These are phyloP conservation scores for Dipus sagitta DNA, from an alignment of 2,797 vertebrate species.

Conservation along the genomic window DNA sequence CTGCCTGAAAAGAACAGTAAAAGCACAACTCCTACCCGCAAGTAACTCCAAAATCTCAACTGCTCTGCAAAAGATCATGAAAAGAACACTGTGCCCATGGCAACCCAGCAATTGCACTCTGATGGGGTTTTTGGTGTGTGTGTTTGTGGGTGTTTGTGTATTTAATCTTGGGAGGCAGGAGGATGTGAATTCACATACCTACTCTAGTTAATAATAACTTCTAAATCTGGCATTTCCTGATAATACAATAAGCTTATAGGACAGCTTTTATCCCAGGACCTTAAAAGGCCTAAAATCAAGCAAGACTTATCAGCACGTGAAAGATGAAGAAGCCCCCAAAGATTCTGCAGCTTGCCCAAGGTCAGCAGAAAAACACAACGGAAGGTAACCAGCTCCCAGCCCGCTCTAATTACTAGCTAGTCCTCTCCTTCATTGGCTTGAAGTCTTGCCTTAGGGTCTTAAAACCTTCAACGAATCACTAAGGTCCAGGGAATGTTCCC, in stretches of 20 bases:
- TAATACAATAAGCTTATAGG: slow-evolving; percentile 74
- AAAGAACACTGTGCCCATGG: slow-evolving; percentile 69
- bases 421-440: slow-evolving; percentile 8
- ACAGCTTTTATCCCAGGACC: slow-evolving; percentile 72
- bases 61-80: slow-evolving; percentile 37
- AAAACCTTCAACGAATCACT: slow-evolving; percentile 41
- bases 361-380: slow-evolving; percentile 69
- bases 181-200: not conserved
- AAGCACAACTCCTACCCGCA: slow-evolving; percentile 51
- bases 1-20: slow-evolving; percentile 65
- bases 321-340: slow-evolving; percentile 73
- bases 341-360: slow-evolving; percentile 73
- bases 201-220: slow-evolving; percentile 76
- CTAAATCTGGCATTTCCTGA: slow-evolving; percentile 78
- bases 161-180: slow-evolving; percentile 13
- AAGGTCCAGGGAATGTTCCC: slow-evolving; percentile 64
- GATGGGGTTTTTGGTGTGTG: not conserved
- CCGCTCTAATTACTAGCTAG: slow-evolving; percentile 74
- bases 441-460: slow-evolving; percentile 60
- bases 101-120: slow-evolving; percentile 68
- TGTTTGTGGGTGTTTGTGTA: not conserved
- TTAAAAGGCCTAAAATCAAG: slow-evolving; percentile 68
- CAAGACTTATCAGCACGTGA: slow-evolving; percentile 72
- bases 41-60: slow-evolving; percentile 54
- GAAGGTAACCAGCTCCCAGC: slow-evolving; percentile 71